Percentiles rank a stretch among this genome's conserved stretches.
Evolutionary conservation across 92 coral and sea anemone species (phyloP).

Genomic region (Metridium senile): DNA sequence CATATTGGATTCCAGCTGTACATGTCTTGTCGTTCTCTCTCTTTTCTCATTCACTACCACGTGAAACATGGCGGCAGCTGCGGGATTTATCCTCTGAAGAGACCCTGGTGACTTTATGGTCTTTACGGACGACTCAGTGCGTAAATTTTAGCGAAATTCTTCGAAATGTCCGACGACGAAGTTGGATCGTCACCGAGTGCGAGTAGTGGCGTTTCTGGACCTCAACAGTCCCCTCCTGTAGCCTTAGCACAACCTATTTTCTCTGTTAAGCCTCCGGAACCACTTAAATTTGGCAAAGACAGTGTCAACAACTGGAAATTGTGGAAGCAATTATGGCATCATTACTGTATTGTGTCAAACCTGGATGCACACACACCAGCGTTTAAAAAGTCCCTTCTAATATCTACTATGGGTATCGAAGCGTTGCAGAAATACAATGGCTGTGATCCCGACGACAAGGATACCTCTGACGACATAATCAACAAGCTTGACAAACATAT

Average conservation of each 20-base stretch:
- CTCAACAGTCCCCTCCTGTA: background rate
- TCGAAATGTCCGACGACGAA: slow-evolving; percentile 4
- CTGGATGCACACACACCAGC: slow-evolving; percentile 8
- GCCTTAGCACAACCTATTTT: slow-evolving; percentile 10
- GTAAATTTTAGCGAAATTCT: slow-evolving; percentile 2
- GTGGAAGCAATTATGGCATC: slow-evolving; percentile 20
- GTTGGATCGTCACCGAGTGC: background rate
- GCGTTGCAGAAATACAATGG: slow-evolving; percentile 7
- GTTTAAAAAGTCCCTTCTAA: slow-evolving; percentile 8
- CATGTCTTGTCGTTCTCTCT: too few species aligned
- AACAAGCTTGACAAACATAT: slow-evolving; percentile 15
- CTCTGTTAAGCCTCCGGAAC: slow-evolving; percentile 25
- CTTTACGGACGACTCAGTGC: slow-evolving; percentile 11
- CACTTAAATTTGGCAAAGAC: slow-evolving; percentile 13
- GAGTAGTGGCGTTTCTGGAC: background rate
- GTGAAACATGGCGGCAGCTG: slow-evolving; percentile 12
- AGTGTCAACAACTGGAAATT: slow-evolving; percentile 8
- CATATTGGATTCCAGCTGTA: too few species aligned
- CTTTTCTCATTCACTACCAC: too few species aligned
- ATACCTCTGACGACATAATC: slow-evolving; percentile 17
- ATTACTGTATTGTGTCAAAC: slow-evolving; percentile 6
- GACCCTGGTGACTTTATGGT: too few species aligned
- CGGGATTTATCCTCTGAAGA: slow-evolving; percentile 11
- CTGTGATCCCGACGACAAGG: slow-evolving; percentile 7
- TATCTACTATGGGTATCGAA: slow-evolving; percentile 5